Conservation (phyloP, 2,113 vertebrate species). For the Pteruthius melanotis region DNA sequence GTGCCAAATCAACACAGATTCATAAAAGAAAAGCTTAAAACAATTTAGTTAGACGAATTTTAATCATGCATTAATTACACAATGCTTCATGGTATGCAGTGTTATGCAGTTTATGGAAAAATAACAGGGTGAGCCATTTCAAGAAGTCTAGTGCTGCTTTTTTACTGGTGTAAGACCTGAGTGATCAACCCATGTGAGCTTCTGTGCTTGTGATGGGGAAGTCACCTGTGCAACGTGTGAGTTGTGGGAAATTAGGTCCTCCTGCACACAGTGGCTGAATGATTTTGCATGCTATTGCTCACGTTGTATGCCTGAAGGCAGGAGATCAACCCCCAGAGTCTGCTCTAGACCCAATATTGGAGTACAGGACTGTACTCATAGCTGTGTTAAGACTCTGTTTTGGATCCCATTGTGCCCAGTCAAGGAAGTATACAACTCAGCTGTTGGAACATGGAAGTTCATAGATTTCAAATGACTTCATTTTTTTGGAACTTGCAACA, state of each 20-base stretch:
- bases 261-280: fast-evolving
- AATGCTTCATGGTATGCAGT: not conserved
- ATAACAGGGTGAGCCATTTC: not conserved
- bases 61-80: not conserved
- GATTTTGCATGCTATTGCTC: fast-evolving
- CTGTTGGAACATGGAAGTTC: not conserved
- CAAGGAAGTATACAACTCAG: not conserved
- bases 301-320: not conserved
- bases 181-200: not conserved
- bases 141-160: not conserved
- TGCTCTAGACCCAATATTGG: not conserved
- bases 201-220: not conserved
- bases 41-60: not conserved
- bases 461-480: not conserved
- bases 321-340: not conserved
- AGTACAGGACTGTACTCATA: not conserved
- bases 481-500: not conserved
- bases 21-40: not conserved
- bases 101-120: not conserved
- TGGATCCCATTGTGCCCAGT: not conserved
- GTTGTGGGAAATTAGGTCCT: not conserved
- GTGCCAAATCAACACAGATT: not conserved
- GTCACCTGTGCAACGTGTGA: not conserved
- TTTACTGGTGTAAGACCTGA: not conserved
- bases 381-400: not conserved